Conservation (phyloP, 2,888 invertebrate species). For the Zhengitettix transpicula region DNA sequence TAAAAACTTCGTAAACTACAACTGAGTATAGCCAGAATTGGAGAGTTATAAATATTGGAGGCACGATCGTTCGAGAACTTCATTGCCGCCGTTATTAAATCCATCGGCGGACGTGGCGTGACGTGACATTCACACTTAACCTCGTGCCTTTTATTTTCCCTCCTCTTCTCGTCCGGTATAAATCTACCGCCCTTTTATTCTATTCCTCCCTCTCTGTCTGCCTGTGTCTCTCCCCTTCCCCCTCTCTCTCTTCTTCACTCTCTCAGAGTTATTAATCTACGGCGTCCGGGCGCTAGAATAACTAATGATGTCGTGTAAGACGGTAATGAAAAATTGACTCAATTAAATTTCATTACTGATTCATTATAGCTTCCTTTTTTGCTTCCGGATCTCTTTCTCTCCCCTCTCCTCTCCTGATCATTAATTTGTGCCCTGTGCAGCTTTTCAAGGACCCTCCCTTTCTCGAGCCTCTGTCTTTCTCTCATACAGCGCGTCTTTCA, state of each 20-base stretch:
- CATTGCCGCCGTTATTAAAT: background rate
- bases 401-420: constrained; percentile 8
- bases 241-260: background rate
- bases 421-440: constrained; percentile 3
- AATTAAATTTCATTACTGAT: constrained; percentile 14
- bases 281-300: constrained; percentile 8
- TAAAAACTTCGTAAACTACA: too few relatives aligned
- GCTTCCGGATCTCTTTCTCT: background rate
- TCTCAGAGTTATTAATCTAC: background rate
- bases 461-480: too few relatives aligned
- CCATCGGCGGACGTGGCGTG: background rate
- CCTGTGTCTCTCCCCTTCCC: background rate
- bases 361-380: constrained; percentile 11
- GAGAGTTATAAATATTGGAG: background rate
- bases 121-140: too few relatives aligned
- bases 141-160: background rate
- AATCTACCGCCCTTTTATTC: background rate
- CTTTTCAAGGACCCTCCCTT: too few relatives aligned
- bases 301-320: constrained; percentile 10
- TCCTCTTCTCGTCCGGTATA: background rate
- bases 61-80: background rate
- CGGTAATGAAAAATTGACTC: constrained; percentile 14
- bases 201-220: background rate
- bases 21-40: too few relatives aligned
- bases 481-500: too few relatives aligned